Percentiles rank a stretch among this genome's conserved stretches.
These are phyloP conservation scores for Metalampra italica DNA, from an alignment of 2,888 invertebrate species.

Conservation along the genomic window DNA sequence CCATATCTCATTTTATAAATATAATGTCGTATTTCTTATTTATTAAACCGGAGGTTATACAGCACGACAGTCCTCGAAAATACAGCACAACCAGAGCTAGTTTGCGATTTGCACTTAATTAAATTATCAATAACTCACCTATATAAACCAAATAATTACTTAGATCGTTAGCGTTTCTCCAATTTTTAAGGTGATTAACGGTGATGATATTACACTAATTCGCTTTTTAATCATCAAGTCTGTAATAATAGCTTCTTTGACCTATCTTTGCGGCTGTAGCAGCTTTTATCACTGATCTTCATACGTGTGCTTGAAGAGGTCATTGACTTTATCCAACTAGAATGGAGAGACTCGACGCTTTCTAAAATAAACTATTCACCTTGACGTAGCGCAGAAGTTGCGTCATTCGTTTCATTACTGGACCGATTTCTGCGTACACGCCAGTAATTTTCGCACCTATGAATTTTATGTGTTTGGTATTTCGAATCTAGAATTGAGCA, in stretches of 20 bases:
- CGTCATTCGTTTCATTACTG: slow-evolving; percentile 49
- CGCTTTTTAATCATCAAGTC: slow-evolving; percentile 33
- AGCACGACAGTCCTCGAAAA: too few species aligned
- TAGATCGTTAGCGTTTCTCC: slow-evolving; percentile 33
- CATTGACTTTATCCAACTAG: slow-evolving; percentile 52
- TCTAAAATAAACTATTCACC: slow-evolving; percentile 73
- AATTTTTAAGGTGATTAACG: slow-evolving; percentile 25
- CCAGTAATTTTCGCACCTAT: slow-evolving; percentile 1
- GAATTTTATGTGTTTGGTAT: too few species aligned
- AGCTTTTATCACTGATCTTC: neutral
- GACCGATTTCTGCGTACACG: slow-evolving; percentile 20
- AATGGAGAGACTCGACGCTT: slow-evolving; percentile 59
- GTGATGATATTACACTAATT: slow-evolving; percentile 31
- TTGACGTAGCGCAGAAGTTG: slow-evolving; percentile 57
- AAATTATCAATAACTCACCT: slow-evolving; percentile 56
- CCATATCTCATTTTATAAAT: too few species aligned
- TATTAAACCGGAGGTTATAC: too few species aligned
- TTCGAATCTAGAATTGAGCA: neutral
- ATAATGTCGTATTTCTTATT: too few species aligned
- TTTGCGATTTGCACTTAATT: too few species aligned
- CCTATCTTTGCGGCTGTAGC: slow-evolving; percentile 1
- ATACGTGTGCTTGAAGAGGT: slow-evolving; percentile 21
- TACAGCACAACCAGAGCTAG: too few species aligned
- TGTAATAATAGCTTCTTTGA: slow-evolving; percentile 24
- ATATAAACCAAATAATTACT: slow-evolving; percentile 55